Percentiles rank a stretch among this genome's conserved stretches.
phyloP scores from a whole-genome alignment of 2,888 invertebrate genomes.

The Branchinecta sandiegonensis region DNA sequence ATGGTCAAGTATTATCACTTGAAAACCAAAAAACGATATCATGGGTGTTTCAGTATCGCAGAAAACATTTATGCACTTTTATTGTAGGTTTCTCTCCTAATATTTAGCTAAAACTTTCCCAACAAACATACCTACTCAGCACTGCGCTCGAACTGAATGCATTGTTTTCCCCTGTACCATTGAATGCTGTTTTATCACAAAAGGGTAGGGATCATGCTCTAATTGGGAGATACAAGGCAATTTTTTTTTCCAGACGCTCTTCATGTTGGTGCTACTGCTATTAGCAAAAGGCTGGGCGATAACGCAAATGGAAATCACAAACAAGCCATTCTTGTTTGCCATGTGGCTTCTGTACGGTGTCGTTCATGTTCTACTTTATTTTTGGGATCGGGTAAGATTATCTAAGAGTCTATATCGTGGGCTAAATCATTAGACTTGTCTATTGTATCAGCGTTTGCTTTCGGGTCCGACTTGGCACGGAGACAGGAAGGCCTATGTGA shows the following conservation, averaged over 20 bases:
- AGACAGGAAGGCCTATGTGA: no score
- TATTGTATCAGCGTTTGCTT: no score
- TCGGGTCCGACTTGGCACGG: no score
- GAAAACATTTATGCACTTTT: no score
- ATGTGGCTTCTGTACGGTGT: conserved; percentile 85
- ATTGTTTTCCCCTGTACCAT: conserved; percentile 20
- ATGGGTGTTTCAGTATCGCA: no score
- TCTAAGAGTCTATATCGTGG: no score
- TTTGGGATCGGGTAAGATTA: conserved; percentile 79
- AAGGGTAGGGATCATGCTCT: no score
- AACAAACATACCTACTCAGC: conserved; percentile 5
- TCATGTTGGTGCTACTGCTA: conserved; percentile 78
- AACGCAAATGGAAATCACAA: conserved; percentile 70
- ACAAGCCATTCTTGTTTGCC: conserved; percentile 65
- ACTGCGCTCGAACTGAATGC: no score
- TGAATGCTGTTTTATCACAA: not conserved
- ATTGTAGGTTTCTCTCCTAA: no score
- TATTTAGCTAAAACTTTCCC: not conserved
- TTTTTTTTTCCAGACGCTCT: conserved; percentile 54
- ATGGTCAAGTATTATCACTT: no score
- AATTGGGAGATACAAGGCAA: not conserved
- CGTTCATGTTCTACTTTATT: conserved; percentile 77
- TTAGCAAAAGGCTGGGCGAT: conserved; percentile 96
- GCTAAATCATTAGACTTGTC: no score
- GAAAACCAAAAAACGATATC: no score